These are phyloP conservation scores for Coregonus sp. DNA, from an alignment of 2,797 vertebrate genomes.

Conservation along the genomic window DNA sequence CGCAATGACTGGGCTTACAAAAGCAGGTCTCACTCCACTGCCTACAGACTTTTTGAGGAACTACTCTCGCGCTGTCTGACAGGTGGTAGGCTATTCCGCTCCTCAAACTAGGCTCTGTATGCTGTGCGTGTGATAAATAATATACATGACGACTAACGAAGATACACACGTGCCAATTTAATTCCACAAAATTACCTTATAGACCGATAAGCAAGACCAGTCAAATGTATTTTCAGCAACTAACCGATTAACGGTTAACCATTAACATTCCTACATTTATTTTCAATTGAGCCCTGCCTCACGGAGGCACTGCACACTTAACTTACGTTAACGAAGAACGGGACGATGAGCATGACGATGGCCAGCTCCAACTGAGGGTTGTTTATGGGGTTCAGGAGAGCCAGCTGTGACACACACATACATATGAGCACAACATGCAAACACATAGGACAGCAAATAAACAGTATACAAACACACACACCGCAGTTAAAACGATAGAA, in stretches of 20 bases:
- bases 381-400: slow-evolving; percentile 88
- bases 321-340: slow-evolving; percentile 99
- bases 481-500: neutral
- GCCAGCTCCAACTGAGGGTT: slow-evolving; percentile 93
- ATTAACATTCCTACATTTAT: neutral
- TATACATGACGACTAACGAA: too few species aligned
- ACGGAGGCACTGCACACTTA: slow-evolving; percentile 67
- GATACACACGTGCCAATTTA: too few species aligned
- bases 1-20: too few species aligned
- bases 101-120: too few species aligned
- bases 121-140: too few species aligned
- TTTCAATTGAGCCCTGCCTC: neutral
- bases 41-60: too few species aligned
- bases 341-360: slow-evolving; percentile 98
- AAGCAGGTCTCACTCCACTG: too few species aligned
- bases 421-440: slow-evolving; percentile 32
- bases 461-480: neutral
- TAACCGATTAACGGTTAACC: too few species aligned
- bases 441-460: slow-evolving; percentile 25
- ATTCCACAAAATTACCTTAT: too few species aligned
- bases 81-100: too few species aligned
- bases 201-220: too few species aligned
- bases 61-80: too few species aligned
- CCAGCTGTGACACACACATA: slow-evolving; percentile 78
- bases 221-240: neutral